Evolutionary conservation across 2,888 invertebrate genomes (phyloP), one percentile per base, ranked within the genome.

Genomic region (Macaria liturata): DNA sequence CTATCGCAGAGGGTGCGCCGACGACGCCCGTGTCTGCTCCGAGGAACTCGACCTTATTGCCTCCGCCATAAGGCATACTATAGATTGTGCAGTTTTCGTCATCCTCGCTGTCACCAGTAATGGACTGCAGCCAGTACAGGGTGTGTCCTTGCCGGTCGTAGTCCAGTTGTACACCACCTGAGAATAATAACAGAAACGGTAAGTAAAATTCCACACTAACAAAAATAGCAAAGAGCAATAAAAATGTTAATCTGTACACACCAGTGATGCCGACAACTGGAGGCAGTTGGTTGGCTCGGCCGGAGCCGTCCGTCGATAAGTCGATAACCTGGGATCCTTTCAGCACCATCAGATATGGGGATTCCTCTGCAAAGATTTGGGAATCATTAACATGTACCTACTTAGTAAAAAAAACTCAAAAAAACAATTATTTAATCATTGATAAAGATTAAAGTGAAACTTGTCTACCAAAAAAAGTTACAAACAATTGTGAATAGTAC

Each of bases 281-380:
- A 0, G 97, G 96, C 46, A 98, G 93, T 65, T 95, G 95, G 8
- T 97, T 96, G 4, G 95, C 95, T 51, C 95, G 93, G 5, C 94
- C 95, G 54, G 97, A 96, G 0, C 95, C 96, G 47, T 94, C 95
- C 3, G 97, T 79, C 3, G 96, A 94, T 30, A 97, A 91, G 74
- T 98, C 98, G 1, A 98, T 95, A 50, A 99, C 96, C 80, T 98
- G 98, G 0, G 96, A 95, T 34, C 97, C 97, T 73, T 96, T 96
- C 76, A 98, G 94, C 0, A 98, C 95, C 95, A 99, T 95, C 54
- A 99, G 86, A 84, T 97, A 98, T 0, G 98, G 94, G 4, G 94
- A 95, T 70, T 98, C 97, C 84, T 98, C 98, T 92, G 84, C 4
- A 83, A 82, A 30, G 46, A 32, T 44, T 63, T 37, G 5, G 4